phyloP scores from a whole-genome alignment of 2,797 vertebrate species.

The Rhadinocentrus ornatus region DNA sequence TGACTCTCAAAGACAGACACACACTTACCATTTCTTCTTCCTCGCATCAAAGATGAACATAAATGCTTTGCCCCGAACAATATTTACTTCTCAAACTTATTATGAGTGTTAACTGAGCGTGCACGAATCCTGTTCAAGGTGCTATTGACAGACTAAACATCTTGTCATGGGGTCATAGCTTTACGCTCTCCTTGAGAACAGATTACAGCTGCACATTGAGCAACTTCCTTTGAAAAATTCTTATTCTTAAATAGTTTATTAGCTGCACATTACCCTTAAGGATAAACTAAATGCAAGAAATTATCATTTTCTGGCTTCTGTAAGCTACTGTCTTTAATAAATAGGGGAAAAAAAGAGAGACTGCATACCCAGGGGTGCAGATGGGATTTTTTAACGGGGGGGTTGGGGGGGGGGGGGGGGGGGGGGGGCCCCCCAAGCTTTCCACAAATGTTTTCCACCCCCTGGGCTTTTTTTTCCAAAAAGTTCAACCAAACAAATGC shows the following conservation, averaged over 20 bases:
- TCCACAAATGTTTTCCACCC: no score
- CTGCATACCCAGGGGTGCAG: no score
- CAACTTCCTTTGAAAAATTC: not conserved
- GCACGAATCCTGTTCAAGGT: constrained; percentile 41
- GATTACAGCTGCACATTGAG: constrained; percentile 49
- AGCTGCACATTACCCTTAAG: no score
- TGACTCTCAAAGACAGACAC: constrained; percentile 67
- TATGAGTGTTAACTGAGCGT: constrained; percentile 61
- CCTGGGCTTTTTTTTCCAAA: no score
- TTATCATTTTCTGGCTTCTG: no score
- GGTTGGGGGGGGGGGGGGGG: no score
- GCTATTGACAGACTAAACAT: constrained; percentile 49
- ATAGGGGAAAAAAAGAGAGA: no score
- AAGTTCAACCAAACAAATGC: no score
- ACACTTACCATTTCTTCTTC: constrained; percentile 40
- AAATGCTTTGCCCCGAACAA: constrained; percentile 21
- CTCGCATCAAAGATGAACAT: constrained; percentile 55
- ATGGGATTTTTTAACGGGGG: no score
- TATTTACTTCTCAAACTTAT: constrained; percentile 42
- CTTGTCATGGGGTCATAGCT: constrained; percentile 57
- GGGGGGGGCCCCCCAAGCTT: no score
- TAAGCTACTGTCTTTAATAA: no score
- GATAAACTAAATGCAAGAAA: no score
- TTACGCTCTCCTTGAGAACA: constrained; percentile 27
- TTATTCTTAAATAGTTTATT: not conserved